Evolutionary conservation across 2,113 vertebrate genomes (phyloP).

Genomic region (Felis catus): DNA sequence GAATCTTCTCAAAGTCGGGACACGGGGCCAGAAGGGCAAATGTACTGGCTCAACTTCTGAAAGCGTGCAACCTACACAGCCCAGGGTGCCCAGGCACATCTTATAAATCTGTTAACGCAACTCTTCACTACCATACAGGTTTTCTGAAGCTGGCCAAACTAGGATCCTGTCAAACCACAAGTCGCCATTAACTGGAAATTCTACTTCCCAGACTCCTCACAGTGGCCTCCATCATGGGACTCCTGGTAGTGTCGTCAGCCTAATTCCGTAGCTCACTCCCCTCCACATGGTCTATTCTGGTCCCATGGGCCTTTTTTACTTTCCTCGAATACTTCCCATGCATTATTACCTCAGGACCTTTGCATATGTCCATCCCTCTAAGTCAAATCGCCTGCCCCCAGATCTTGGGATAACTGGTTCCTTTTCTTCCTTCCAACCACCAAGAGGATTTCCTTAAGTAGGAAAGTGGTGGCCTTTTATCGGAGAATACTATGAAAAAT

Average conservation of each 20-base stretch:
- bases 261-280: rapidly evolving
- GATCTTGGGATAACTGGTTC: background rate
- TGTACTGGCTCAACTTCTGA: background rate
- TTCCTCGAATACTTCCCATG: background rate
- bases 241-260: background rate
- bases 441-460: background rate
- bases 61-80: background rate
- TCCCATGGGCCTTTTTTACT: background rate
- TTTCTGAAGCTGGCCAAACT: background rate
- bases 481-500: too few species aligned
- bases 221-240: background rate
- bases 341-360: background rate
- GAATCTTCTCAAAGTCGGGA: background rate
- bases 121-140: too few species aligned
- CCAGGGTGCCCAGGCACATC: too few species aligned
- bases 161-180: background rate
- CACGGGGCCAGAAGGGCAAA: background rate
- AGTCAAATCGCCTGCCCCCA: background rate
- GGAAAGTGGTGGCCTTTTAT: background rate
- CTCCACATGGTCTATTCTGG: too few species aligned
- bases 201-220: background rate
- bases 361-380: background rate
- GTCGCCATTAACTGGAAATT: background rate
- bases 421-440: background rate
- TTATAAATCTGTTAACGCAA: too few species aligned